phyloP scores from a whole-genome alignment of 2,113 vertebrate genomes.

The Lagopus leucura region DNA sequence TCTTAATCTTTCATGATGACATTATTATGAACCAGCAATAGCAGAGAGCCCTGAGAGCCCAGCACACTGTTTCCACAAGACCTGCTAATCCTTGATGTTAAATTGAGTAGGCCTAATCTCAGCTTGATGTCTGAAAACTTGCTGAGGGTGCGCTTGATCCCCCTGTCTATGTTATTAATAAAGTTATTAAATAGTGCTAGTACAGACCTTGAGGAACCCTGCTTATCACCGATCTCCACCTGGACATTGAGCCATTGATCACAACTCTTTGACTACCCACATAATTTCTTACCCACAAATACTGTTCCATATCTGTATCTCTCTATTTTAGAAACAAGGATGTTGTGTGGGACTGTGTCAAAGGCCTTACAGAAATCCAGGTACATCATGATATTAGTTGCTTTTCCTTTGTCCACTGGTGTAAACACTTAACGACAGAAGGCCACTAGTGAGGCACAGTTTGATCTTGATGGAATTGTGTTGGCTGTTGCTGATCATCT shows the following conservation, averaged over 20 bases:
- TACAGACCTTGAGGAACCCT: background rate
- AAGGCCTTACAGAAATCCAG: background rate
- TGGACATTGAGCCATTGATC: background rate
- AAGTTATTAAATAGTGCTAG: background rate
- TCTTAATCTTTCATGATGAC: conserved; percentile 57
- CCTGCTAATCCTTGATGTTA: background rate
- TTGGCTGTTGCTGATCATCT: background rate
- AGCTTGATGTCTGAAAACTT: background rate
- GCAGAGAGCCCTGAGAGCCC: background rate
- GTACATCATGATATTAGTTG: background rate
- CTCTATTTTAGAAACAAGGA: background rate
- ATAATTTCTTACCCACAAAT: background rate
- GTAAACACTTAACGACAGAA: background rate
- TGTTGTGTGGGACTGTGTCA: background rate
- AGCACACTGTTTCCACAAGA: background rate
- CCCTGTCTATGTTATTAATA: background rate
- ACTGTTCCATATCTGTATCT: background rate
- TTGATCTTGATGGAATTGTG: background rate
- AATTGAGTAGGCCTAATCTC: background rate
- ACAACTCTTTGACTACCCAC: background rate
- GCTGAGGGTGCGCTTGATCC: background rate
- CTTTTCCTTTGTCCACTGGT: background rate
- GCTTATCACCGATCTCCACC: background rate
- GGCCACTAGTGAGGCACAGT: background rate
- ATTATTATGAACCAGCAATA: conserved; percentile 24